Evolutionary conservation across 2,888 invertebrate genomes (phyloP), one percentile per base, ranked within the genome.

Genomic region (Xanthorhoe spadicearia): DNA sequence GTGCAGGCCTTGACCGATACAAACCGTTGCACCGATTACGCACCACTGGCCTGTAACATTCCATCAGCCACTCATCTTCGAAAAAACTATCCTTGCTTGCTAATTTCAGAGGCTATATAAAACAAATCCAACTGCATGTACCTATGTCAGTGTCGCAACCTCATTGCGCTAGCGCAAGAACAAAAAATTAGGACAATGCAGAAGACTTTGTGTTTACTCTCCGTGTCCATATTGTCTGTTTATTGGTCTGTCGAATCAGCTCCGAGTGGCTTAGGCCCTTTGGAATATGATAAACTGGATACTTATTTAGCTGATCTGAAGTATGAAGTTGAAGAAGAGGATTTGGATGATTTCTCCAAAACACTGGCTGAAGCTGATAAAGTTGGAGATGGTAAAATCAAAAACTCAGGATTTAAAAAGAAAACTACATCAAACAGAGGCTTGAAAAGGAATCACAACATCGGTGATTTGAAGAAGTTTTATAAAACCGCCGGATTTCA

Each of bases 111-210:
- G 83, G 83, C 89, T 92, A 90, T 92, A 91, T 80, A 86, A 89
- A 89, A 83, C 81, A 75, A 78, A 79, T 74, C 79, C 59, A 63
- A 74, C 71, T 73, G 70, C 88, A 93, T 92, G 91, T 92, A n/a
- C n/a, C n/a, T n/a, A 87, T 92, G 93, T 93, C 93, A 93, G 91
- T 93, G 93, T 90, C 93, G 89, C 82, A 91, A 92, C 88, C 91
- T 88, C 81, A 84, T 89, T 90, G 87, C 81, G 78, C 83, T 88
- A 89, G 84, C 87, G 73, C 73, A 63, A 61, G 90, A 88, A 87
- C 78, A 80, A 83, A 88, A 84, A 85, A 77, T 75, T 72, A 63
- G 75, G 75, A 72, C 77, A 80, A 91, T 90, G 89, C 79, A 78
- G 83, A 89, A 84, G 74, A 86, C 84, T 81, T 80, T 83, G 74